Evolutionary conservation across 2,113 vertebrate genomes (phyloP).

Genomic region (Excalfactoria chinensis): DNA sequence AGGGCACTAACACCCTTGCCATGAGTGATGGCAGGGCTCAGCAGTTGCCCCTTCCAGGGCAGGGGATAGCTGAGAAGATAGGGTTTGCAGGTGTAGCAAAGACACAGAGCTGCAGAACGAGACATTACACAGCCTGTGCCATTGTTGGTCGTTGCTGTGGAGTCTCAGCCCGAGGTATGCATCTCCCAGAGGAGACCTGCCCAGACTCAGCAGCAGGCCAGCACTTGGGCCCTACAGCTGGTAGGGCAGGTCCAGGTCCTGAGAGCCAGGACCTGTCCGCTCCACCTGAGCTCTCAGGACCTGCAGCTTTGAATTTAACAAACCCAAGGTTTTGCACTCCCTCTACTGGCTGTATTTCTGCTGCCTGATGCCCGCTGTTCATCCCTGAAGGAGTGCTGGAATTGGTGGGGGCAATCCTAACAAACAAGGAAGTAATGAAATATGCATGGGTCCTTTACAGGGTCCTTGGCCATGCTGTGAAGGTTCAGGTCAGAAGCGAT

Average conservation of each 20-base stretch:
- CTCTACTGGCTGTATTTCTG: slow-evolving; percentile 42
- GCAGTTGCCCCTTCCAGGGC: not conserved
- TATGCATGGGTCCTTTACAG: not conserved
- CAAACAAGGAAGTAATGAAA: slow-evolving; percentile 42
- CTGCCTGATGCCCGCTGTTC: not conserved
- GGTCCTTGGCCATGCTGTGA: not conserved
- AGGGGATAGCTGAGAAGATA: not conserved
- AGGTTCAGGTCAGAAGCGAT: not conserved
- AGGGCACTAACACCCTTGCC: not conserved
- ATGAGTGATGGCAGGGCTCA: not conserved
- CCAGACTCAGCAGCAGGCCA: not conserved
- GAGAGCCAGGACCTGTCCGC: not conserved
- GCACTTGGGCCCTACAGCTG: not conserved
- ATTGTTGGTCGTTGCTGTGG: not conserved
- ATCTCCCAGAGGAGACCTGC: not conserved
- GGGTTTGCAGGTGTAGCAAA: not conserved
- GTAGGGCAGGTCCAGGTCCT: too few relatives aligned
- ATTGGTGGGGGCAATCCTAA: not conserved
- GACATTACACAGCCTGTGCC: not conserved
- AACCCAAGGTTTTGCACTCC: slow-evolving; percentile 51
- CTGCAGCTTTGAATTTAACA: not conserved
- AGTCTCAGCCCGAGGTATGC: not conserved
- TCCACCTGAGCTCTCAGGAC: not conserved
- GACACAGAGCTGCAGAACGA: not conserved
- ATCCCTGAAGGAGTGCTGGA: not conserved